These are phyloP conservation scores for Oxytorus armatus DNA, from an alignment of 2,888 invertebrate genomes.

Conservation along the genomic window DNA sequence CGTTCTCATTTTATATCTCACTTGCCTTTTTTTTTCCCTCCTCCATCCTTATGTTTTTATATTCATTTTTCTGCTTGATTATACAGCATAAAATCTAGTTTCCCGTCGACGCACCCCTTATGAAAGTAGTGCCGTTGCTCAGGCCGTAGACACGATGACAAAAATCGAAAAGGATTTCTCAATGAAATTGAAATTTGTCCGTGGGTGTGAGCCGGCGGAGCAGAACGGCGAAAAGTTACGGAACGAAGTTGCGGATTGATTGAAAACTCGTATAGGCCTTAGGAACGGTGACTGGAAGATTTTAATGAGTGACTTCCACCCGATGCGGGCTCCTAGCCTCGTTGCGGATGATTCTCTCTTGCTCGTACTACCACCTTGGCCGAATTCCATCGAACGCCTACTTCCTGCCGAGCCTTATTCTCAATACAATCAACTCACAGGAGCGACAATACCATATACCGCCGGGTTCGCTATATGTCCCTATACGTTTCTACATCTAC, in stretches of 20 bases:
- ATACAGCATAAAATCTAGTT: slow-evolving; percentile 36
- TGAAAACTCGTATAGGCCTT: slow-evolving; percentile 7
- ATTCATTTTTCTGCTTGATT: slow-evolving; percentile 22
- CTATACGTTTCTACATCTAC: slow-evolving; percentile 42
- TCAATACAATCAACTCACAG: slow-evolving; percentile 75
- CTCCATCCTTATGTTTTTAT: slow-evolving; percentile 9
- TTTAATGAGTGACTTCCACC: slow-evolving; percentile 80
- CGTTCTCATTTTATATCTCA: slow-evolving; percentile 62
- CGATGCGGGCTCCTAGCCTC: slow-evolving; percentile 42
- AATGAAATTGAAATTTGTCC: slow-evolving; percentile 62
- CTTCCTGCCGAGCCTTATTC: slow-evolving; percentile 82
- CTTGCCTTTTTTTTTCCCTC: slow-evolving; percentile 22
- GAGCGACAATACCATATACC: slow-evolving; percentile 31
- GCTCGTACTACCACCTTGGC: slow-evolving; percentile 79
- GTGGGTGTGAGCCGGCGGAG: neutral
- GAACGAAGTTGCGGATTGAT: neutral
- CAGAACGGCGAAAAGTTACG: slow-evolving; percentile 13
- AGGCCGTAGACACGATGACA: slow-evolving; percentile 11
- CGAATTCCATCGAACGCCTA: slow-evolving; percentile 83
- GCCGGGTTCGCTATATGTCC: slow-evolving; percentile 29
- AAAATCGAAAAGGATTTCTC: slow-evolving; percentile 47
- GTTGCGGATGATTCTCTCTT: slow-evolving; percentile 46
- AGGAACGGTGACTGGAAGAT: slow-evolving; percentile 53
- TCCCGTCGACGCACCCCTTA: slow-evolving; percentile 13
- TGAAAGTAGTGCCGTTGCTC: slow-evolving; percentile 24